Evolutionary conservation across 1,140 invertebrate genomes (phyloP).

Genomic region (silkworm (Bombyx mori)): ASM3026992v2 NC_085131.1:11371501-11372000

Average conservation of each 20-base stretch:
- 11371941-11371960: neutral
- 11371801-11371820: slow-evolving; percentile 51
- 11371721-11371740: slow-evolving; percentile 93
- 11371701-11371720: slow-evolving; percentile 89
- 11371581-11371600: slow-evolving; percentile 23
- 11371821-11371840: slow-evolving; percentile 54
- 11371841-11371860: slow-evolving; percentile 54
- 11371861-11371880: slow-evolving; percentile 52
- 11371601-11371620: slow-evolving; percentile 53
- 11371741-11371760: slow-evolving; percentile 91
- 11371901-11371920: slow-evolving; percentile 4
- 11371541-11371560: slow-evolving; percentile 53
- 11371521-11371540: slow-evolving; percentile 45
- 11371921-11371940: no score
- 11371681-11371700: slow-evolving; percentile 77
- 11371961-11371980: slow-evolving; percentile 64
- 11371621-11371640: slow-evolving; percentile 65
- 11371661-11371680: slow-evolving; percentile 60
- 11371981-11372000: slow-evolving; percentile 65
- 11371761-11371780: slow-evolving; percentile 64
- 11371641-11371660: slow-evolving; percentile 16
- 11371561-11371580: slow-evolving; percentile 27
- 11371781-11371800: slow-evolving; percentile 54
- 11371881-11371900: slow-evolving; percentile 57
- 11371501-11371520: slow-evolving; percentile 24